Evolutionary conservation across 2,797 vertebrate genomes (phyloP).

Genomic region (Bradypus variegatus): DNA sequence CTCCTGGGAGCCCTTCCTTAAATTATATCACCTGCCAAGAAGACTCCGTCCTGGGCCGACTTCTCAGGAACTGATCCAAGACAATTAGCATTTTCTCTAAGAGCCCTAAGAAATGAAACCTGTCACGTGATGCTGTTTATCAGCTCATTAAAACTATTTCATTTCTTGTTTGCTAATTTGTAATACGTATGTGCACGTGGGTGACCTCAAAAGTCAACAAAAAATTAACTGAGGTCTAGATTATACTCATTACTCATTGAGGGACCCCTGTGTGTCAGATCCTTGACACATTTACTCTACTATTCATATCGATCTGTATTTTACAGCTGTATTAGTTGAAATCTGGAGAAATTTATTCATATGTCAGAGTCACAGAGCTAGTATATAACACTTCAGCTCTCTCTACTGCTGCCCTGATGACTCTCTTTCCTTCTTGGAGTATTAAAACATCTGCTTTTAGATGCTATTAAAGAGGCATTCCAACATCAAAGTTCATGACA

Average conservation of each 20-base stretch:
- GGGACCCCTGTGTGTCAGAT: not conserved
- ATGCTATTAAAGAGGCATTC: not conserved
- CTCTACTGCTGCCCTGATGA: not conserved
- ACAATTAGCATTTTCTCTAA: not conserved
- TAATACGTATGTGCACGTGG: not conserved
- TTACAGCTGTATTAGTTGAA: conserved; percentile 3
- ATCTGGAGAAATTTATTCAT: not conserved
- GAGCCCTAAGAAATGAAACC: not conserved
- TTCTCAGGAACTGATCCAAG: not conserved
- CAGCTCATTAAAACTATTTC: not conserved
- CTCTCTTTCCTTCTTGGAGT: not conserved
- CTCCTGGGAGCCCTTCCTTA: not conserved
- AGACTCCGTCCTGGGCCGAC: not conserved
- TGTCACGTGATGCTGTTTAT: not conserved
- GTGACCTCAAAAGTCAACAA: conserved; percentile 27
- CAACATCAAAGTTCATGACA: not conserved
- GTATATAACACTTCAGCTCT: not conserved
- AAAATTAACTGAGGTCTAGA: not conserved
- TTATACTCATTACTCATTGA: not conserved
- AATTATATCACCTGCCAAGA: not conserved
- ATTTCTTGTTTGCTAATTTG: not conserved
- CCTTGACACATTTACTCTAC: not conserved
- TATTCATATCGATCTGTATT: not conserved
- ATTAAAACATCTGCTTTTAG: conserved; percentile 18
- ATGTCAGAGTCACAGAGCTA: not conserved